Evolutionary conservation across 2,888 invertebrate species (phyloP).

Genomic region (Andricus curvator): DNA sequence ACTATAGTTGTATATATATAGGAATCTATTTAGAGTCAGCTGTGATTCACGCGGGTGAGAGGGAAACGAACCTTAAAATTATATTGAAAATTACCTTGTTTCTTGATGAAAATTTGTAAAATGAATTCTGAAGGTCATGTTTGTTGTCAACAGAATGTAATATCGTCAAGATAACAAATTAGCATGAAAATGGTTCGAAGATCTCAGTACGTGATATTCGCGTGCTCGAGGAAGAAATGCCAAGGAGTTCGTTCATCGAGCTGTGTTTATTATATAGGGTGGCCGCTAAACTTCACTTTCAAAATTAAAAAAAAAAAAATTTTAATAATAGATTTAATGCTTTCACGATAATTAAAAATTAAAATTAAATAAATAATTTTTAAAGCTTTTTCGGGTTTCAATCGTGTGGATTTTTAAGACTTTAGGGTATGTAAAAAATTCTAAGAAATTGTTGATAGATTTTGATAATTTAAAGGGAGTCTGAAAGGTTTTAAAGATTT

Average conservation of each 20-base stretch:
- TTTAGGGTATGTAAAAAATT: too few relatives aligned
- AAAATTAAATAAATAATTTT: too few relatives aligned
- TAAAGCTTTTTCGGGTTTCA: too few relatives aligned
- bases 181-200: background rate
- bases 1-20: background rate
- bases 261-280: background rate
- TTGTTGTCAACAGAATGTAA: background rate
- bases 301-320: too few relatives aligned
- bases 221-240: slow-evolving; percentile 11
- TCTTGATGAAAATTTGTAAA: background rate
- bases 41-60: background rate
- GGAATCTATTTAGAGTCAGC: background rate
- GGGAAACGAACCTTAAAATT: background rate
- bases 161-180: background rate
- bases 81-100: background rate
- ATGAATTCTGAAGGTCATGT: background rate
- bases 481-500: too few relatives aligned
- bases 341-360: too few relatives aligned
- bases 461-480: too few relatives aligned
- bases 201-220: background rate
- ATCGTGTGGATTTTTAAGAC: too few relatives aligned
- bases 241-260: background rate
- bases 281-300: too few relatives aligned
- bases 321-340: too few relatives aligned
- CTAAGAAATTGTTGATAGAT: too few relatives aligned